Percentiles rank a stretch among this genome's conserved stretches.
phyloP scores from a whole-genome alignment of 2,797 vertebrate genomes.

The Hephaestus fuliginosus region DNA sequence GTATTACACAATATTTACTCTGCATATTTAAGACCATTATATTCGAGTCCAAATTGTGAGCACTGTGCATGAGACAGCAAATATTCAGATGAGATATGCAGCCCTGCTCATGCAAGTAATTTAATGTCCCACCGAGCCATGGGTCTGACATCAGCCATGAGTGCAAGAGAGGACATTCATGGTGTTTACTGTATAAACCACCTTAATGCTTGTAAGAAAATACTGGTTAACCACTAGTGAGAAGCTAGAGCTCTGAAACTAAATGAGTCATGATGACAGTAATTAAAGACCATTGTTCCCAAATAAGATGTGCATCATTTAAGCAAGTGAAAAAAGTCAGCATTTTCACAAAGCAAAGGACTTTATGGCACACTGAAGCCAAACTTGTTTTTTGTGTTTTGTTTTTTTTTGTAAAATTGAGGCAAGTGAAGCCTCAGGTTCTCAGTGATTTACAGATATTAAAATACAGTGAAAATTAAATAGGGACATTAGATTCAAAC shows the following conservation, averaged over 20 bases:
- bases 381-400: neutral
- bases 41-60: conserved; percentile 12
- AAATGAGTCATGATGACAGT: conserved; percentile 58
- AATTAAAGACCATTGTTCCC: conserved; percentile 30
- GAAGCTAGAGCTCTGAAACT: conserved; percentile 24
- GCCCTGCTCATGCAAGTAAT: neutral
- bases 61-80: neutral
- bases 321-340: neutral
- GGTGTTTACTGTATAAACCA: conserved; percentile 15
- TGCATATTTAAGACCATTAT: conserved; percentile 4
- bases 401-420: neutral
- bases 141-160: neutral
- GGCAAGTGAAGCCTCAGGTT: neutral
- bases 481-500: neutral
- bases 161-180: neutral
- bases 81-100: conserved; percentile 13
- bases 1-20: neutral
- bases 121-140: neutral
- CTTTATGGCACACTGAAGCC: neutral
- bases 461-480: conserved; percentile 5
- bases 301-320: conserved; percentile 35
- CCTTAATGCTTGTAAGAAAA: conserved; percentile 27
- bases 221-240: conserved; percentile 27
- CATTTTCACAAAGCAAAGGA: neutral
- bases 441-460: neutral